Conservation (phyloP, 92 coral and sea anemone genomes). For the Paramuricea clavata region DNA sequence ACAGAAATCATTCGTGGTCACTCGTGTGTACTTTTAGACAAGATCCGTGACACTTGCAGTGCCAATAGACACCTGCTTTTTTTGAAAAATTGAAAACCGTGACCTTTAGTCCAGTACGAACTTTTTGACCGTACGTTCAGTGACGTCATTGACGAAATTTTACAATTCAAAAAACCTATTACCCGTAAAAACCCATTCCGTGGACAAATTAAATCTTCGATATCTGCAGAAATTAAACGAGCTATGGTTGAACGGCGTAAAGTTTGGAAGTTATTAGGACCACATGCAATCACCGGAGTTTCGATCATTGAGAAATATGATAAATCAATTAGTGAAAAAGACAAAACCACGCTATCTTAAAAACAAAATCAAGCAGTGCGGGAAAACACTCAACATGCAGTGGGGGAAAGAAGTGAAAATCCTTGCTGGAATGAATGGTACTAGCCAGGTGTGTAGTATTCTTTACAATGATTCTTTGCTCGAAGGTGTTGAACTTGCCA, state of each 20-base stretch:
- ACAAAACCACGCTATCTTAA: not conserved
- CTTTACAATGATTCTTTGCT: not conserved
- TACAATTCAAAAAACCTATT: not conserved
- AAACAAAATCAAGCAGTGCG: not conserved
- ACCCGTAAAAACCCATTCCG: not conserved
- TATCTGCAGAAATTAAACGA: not conserved
- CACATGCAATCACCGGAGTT: not conserved
- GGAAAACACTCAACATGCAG: not conserved
- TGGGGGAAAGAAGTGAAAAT: not conserved
- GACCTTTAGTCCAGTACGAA: not conserved
- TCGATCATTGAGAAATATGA: not conserved
- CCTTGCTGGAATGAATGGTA: not conserved
- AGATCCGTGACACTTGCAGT: not conserved
- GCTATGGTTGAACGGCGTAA: not conserved
- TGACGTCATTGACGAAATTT: not conserved
- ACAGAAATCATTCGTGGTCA: no score
- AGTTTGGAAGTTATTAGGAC: not conserved
- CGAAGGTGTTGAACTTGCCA: slow-evolving; percentile 9
- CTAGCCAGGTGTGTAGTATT: not conserved
- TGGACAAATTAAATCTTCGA: not conserved
- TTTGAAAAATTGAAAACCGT: not conserved
- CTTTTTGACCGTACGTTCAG: not conserved
- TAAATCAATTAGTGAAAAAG: not conserved
- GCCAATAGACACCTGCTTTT: not conserved
- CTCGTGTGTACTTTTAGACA: no score